Base-by-base conservation (phyloP, 2,888 invertebrate species). In the Melanargia galathea region DNA sequence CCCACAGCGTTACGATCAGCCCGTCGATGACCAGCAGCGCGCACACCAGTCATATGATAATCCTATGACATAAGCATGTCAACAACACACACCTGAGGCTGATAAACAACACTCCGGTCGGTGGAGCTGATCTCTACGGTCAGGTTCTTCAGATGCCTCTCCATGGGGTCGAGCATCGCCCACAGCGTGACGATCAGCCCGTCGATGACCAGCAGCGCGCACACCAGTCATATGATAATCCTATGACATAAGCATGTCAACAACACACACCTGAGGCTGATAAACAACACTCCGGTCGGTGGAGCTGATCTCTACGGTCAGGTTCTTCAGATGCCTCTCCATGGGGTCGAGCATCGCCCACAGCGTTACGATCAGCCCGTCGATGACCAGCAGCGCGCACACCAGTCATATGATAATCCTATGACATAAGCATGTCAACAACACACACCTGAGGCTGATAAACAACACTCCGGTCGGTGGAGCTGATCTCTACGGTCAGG, bases 301-400 rank as follows among this genome's bases (percentile, higher is more conserved):
- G 2, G 94, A 87, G 77, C 94, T 96, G 77, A 95, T 95, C 87
- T 97, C 96, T 58, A 95, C 89, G 16, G 96, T 95, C 72, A 97
- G 92, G 92, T 97, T 97, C 80, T 95, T 94, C 62, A 97, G 92
- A 77, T 96, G 95, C 33, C 96, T 90, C 79, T 96, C 94, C 95
- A 98, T 96, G 3, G 98, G 98, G 86, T 98, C 98, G 64, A 97
- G 90, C 54, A 91, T 93, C 11, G 96, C 94, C 98, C 98, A 98
- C 26, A 97, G 90, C 0, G 95, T 94, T 26, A 97, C 95, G 58
- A 98, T 94, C 62, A 96, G 90, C 1, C 95, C 96, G 80, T 98
- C 98, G 70, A 97, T 94, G 58, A 96, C 91, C 59, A 97, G 92
- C 52, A 98, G 92, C 5, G 95, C 95, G 73, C 96, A 95, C 62